Evolutionary conservation across 2,113 vertebrate genomes (phyloP).

Genomic region (Engystomops pustulosus): DNA sequence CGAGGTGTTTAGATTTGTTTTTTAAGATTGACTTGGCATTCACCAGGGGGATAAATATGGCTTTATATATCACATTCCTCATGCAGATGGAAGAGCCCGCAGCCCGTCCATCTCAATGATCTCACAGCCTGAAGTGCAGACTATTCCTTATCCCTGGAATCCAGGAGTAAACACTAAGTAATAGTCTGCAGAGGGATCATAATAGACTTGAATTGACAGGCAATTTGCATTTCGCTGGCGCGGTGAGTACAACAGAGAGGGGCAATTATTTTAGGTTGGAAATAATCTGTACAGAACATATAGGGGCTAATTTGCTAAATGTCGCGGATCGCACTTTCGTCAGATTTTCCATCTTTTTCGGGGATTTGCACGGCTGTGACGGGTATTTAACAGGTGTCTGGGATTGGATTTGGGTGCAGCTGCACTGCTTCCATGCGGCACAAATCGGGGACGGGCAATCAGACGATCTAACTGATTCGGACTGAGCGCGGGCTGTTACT

Average conservation of each 20-base stretch:
- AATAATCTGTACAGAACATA: neutral
- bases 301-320: too few relatives aligned
- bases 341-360: too few relatives aligned
- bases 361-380: too few relatives aligned
- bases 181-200: neutral
- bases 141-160: neutral
- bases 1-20: constrained; percentile 18
- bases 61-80: neutral
- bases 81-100: neutral
- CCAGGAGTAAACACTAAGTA: neutral
- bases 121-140: neutral
- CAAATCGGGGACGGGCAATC: too few relatives aligned
- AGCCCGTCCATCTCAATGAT: neutral
- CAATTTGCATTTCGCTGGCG: neutral
- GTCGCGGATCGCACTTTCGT: too few relatives aligned
- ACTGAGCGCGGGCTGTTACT: too few relatives aligned
- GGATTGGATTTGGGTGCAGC: too few relatives aligned
- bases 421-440: too few relatives aligned
- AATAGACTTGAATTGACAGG: neutral
- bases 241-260: neutral
- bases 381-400: too few relatives aligned
- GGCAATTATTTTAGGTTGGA: neutral
- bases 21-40: constrained; percentile 24
- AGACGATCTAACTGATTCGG: too few relatives aligned
- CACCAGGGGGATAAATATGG: constrained; percentile 17